Evolutionary conservation across 2,888 invertebrate species (phyloP).

Genomic region (Andrena camellia): DNA sequence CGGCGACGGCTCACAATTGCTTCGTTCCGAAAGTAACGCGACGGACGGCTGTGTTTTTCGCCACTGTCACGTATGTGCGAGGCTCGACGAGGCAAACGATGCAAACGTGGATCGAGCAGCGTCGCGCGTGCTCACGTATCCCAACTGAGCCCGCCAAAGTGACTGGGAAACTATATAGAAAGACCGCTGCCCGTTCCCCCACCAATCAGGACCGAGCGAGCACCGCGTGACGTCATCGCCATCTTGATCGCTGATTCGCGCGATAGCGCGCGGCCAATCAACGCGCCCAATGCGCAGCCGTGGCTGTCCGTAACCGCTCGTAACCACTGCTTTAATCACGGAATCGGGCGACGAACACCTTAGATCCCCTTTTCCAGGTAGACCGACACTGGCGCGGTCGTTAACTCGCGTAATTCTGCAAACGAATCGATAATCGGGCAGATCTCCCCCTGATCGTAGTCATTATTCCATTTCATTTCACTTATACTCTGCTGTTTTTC

Average conservation of each 20-base stretch:
- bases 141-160: conserved; percentile 81
- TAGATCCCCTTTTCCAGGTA: conserved; percentile 74
- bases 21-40: not conserved
- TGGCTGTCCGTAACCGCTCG: conserved; percentile 29
- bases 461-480: not conserved
- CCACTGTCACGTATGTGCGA: conserved; percentile 59
- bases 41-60: not conserved
- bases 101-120: conserved; percentile 7
- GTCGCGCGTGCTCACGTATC: conserved; percentile 59
- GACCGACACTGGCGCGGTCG: conserved; percentile 22
- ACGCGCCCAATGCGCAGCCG: conserved; percentile 42
- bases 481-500: too few relatives aligned
- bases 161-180: conserved; percentile 81
- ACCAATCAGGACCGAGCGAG: conserved; percentile 46
- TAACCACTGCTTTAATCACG: conserved; percentile 51
- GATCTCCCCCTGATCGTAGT: conserved; percentile 2
- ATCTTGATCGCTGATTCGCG: conserved; percentile 79
- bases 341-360: conserved; percentile 70
- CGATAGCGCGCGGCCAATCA: conserved; percentile 73
- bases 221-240: conserved; percentile 79
- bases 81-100: not conserved
- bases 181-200: conserved; percentile 67
- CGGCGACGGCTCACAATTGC: not conserved
- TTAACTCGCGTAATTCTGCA: conserved; percentile 57
- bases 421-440: conserved; percentile 17